Evolutionary conservation across 2,113 vertebrate species (phyloP).

Genomic region (Pluvialis apricaria): DNA sequence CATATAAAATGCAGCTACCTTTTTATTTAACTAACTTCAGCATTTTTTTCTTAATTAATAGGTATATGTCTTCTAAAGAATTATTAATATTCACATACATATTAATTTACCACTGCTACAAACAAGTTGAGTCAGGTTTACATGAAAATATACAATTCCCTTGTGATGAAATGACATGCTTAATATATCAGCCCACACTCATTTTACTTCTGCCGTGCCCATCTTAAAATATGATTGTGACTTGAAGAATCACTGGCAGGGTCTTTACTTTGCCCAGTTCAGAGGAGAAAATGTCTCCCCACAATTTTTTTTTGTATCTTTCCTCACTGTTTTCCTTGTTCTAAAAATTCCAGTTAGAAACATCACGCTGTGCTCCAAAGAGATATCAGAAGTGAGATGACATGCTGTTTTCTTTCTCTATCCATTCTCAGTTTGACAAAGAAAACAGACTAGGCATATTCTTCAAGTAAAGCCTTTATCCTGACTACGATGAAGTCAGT

Average conservation of each 20-base stretch:
- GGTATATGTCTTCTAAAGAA: not conserved
- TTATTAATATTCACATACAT: not conserved
- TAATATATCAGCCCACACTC: not conserved
- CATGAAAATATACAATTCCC: not conserved
- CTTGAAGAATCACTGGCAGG: not conserved
- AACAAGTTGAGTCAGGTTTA: not conserved
- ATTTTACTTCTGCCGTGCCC: not conserved
- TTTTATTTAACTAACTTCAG: not conserved
- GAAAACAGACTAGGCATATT: not conserved
- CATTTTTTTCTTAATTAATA: not conserved
- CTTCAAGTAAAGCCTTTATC: constrained; percentile 15
- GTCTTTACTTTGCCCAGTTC: not conserved
- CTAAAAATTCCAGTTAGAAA: not conserved
- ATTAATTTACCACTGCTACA: not conserved
- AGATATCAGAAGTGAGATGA: not conserved
- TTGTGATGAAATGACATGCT: not conserved
- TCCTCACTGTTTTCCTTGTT: not conserved
- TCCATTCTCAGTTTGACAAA: not conserved
- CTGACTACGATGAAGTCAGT: not conserved
- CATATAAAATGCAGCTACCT: not conserved
- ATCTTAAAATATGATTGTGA: not conserved
- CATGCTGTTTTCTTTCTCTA: not conserved
- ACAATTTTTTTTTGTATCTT: not conserved
- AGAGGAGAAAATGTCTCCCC: not conserved
- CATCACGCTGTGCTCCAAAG: not conserved